phyloP scores from a whole-genome alignment of 2,113 vertebrate species.

The Ictalurus punctatus region DNA sequence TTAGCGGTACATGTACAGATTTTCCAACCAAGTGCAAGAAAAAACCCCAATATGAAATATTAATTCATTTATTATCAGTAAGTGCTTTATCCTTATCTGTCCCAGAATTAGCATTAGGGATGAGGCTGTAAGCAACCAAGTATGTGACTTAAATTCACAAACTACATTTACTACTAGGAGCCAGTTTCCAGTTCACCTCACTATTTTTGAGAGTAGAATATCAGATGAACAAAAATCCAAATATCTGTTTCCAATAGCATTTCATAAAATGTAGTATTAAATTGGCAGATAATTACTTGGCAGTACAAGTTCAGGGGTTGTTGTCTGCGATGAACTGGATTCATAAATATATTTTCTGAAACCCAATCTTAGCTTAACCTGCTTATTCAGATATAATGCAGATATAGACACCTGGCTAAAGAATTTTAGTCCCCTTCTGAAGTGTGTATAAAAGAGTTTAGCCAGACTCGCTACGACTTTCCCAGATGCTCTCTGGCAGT shows the following conservation, averaged over 20 bases:
- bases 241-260: background rate
- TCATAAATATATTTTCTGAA: background rate
- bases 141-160: background rate
- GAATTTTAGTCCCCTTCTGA: constrained; percentile 12
- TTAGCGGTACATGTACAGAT: background rate
- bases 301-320: background rate
- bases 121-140: background rate
- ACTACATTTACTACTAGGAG: background rate
- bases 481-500: background rate
- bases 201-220: background rate
- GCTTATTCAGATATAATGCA: background rate
- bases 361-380: constrained; percentile 4
- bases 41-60: background rate
- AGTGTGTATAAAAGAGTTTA: constrained; percentile 21
- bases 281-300: constrained; percentile 10
- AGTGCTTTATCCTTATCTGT: background rate
- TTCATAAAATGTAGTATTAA: background rate
- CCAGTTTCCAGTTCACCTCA: background rate
- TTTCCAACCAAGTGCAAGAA: background rate
- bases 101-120: background rate
- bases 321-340: background rate
- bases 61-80: no score
- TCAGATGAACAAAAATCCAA: background rate
- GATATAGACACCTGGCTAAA: constrained; percentile 9
- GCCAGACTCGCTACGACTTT: background rate